phyloP scores from a whole-genome alignment of 2,797 vertebrate genomes.

The Eulemur rubriventer region DNA sequence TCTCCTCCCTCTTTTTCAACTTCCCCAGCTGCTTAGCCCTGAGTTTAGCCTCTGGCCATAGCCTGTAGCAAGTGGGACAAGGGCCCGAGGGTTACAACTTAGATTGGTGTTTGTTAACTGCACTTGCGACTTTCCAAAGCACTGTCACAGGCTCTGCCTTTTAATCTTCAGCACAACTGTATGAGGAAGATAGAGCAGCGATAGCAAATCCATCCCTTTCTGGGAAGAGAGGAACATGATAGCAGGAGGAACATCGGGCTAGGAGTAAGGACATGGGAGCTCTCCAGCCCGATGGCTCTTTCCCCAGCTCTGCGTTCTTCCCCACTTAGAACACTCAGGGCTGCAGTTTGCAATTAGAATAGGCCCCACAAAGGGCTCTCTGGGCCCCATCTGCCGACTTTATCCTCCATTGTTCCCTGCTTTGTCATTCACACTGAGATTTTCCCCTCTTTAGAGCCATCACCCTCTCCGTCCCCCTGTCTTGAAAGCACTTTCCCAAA shows the following conservation, averaged over 20 bases:
- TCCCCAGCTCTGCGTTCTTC: background rate
- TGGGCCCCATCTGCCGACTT: background rate
- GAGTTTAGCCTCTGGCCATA: background rate
- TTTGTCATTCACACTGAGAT: background rate
- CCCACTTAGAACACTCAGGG: background rate
- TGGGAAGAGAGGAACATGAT: background rate
- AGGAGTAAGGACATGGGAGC: background rate
- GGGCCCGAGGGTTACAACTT: background rate
- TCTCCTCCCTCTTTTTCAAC: background rate
- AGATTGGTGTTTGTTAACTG: background rate
- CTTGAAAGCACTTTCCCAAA: background rate
- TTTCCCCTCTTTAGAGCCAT: background rate
- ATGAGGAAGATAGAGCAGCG: background rate
- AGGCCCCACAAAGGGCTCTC: background rate
- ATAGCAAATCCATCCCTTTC: background rate
- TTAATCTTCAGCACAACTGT: background rate
- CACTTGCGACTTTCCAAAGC: background rate
- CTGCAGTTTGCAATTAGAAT: background rate
- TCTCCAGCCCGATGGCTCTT: too few species aligned
- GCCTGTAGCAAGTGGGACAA: background rate
- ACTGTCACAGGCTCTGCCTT: background rate
- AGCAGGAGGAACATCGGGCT: background rate
- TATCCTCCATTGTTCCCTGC: background rate
- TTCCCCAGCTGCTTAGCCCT: background rate
- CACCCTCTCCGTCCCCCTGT: fast-evolving